Base-by-base conservation (phyloP, 2,888 invertebrate species). In the Omphaloscelis lunosa region DNA sequence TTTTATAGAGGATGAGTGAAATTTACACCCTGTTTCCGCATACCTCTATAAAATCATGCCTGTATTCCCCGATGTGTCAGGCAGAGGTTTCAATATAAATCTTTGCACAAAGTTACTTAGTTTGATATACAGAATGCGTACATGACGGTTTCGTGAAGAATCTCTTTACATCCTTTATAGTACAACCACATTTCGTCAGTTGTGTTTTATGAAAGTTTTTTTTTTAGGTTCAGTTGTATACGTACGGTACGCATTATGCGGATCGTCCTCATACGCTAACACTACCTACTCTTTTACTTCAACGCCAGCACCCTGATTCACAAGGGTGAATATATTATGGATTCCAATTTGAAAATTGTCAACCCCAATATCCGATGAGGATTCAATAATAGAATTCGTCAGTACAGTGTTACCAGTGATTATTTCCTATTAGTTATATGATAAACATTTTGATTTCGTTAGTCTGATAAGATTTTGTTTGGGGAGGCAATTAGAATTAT, bases 341-440 rank as follows among this genome's bases (percentile, higher is more conserved):
- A 90, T 93, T 94, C 94, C 95, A 95, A 96, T 96, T 95, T 93
- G 93, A 94, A 95, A 94, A 95, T 95, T 96, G 95, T 95, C 95
- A 95, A 89, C 91, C 93, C 95, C 93, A 95, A 96, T 95, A 95
- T 92, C 91, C 89, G 88, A 89, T 93, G 91, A 93, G 79, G 91
- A 91, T 91, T 89, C 89, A 90, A 94, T 94, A 95, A 94, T 95
- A 93, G 93, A 95, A 94, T 94, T 93, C 91, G 92, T 90, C 91
- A 89, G 90, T 91, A 94, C 87, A 94, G 91, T 92, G 91, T 94
- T 95, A 89, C 90, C 86, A 90, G 92, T 92, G 93, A 95, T 95
- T 95, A 95, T 94, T 94, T 93, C 93, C 93, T 94, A 96, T 96
- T 95, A 95, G 95, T 93, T 92, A 93, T 94, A 93, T 87, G 82